Evolutionary conservation across 1,140 invertebrate species (phyloP).

Genomic region (Neodiprion virginianus): DNA sequence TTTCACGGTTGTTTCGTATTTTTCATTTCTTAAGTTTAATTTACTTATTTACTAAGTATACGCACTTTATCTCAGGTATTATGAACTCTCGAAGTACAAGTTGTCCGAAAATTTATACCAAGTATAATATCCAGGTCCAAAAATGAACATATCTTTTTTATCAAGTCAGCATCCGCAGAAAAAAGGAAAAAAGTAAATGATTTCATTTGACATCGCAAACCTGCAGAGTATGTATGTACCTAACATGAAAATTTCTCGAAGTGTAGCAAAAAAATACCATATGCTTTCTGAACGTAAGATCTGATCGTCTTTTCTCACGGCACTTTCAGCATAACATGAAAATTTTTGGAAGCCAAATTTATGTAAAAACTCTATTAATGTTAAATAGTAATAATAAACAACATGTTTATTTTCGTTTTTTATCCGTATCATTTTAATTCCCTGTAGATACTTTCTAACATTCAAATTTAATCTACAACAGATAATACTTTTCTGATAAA

Average conservation of each 20-base stretch:
- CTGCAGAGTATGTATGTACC: too few species aligned
- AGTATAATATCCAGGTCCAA: neutral
- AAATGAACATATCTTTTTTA: neutral
- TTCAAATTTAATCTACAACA: conserved; percentile 5
- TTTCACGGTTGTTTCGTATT: neutral
- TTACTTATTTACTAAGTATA: neutral
- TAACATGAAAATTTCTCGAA: too few species aligned
- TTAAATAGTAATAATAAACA: neutral
- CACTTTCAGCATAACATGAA: too few species aligned
- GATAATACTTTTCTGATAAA: conserved; percentile 21
- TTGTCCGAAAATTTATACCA: neutral
- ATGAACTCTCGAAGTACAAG: neutral
- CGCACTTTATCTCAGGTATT: neutral
- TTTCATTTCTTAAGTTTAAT: neutral
- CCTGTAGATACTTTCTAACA: neutral
- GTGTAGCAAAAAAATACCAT: too few species aligned
- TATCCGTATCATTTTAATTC: conserved; percentile 3
- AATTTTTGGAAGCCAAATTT: neutral
- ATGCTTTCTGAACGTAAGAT: too few species aligned
- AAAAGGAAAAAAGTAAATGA: too few species aligned
- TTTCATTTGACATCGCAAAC: too few species aligned
- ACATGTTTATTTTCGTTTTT: neutral
- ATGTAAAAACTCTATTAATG: neutral
- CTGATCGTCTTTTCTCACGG: too few species aligned
- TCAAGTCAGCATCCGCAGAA: neutral